A percentile compares a stretch with the other conserved stretches of the same genome.
Evolutionary conservation across 1,140 invertebrate species (phyloP).

Genomic region (Macrostomum lignano): DNA sequence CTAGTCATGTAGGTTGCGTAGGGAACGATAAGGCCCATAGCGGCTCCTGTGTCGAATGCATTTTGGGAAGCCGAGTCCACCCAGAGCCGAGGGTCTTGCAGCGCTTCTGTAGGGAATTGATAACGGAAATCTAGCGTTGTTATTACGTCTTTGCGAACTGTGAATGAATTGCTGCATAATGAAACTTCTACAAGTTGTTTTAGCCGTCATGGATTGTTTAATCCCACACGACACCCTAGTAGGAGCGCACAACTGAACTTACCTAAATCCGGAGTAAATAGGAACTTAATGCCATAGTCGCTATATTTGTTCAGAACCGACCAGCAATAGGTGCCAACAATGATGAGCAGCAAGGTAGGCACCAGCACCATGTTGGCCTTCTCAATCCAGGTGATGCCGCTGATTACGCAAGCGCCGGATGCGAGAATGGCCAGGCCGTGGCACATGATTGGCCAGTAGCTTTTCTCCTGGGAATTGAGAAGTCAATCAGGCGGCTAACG

Average conservation of each 20-base stretch:
- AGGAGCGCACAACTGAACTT: slow-evolving; percentile 8
- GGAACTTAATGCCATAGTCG: slow-evolving; percentile 13
- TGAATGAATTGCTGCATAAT: no score
- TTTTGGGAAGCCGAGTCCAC: no score
- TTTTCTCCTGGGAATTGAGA: slow-evolving; percentile 11
- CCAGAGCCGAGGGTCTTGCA: no score
- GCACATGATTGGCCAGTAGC: slow-evolving; percentile 15
- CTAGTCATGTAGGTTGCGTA: no score
- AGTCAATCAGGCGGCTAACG: neutral
- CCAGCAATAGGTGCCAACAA: slow-evolving; percentile 17
- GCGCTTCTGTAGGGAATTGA: no score
- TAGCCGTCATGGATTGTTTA: no score
- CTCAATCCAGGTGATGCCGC: slow-evolving; percentile 18
- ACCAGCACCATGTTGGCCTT: slow-evolving; percentile 17
- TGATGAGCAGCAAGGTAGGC: slow-evolving; percentile 13
- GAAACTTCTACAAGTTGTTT: no score
- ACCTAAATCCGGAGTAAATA: slow-evolving; percentile 19
- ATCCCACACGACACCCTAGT: no score
- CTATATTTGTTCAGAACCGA: slow-evolving; percentile 13
- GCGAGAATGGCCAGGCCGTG: slow-evolving; percentile 11
- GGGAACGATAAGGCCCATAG: no score
- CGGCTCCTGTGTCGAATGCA: no score
- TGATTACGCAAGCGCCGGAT: slow-evolving; percentile 12
- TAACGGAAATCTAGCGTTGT: no score
- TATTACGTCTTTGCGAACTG: no score